Conservation (phyloP, 2,113 vertebrate genomes). For the Brienomyrus longianalis region DNA sequence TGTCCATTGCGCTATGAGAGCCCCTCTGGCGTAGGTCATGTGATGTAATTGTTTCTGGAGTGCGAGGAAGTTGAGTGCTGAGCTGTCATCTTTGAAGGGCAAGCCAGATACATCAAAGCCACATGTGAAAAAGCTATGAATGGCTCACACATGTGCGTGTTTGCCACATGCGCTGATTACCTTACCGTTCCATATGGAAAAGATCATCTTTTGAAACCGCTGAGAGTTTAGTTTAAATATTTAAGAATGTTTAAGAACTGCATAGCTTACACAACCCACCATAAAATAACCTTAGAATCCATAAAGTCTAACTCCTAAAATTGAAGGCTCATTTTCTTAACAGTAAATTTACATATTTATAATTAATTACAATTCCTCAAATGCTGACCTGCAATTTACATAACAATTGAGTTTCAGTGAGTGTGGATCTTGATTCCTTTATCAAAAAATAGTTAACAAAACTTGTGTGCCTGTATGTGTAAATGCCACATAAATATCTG, state of each 20-base stretch:
- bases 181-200: conserved; percentile 46
- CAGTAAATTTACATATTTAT: background rate
- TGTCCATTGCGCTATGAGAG: conserved; percentile 45
- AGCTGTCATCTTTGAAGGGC: conserved; percentile 12
- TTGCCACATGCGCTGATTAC: background rate
- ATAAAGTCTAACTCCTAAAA: background rate
- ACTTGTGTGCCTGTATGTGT: background rate
- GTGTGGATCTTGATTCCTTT: background rate
- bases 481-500: background rate
- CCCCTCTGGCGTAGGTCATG: conserved; percentile 41
- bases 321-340: background rate
- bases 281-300: background rate
- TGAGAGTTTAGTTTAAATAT: conserved; percentile 34
- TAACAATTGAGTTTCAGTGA: background rate
- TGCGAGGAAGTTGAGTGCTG: conserved; percentile 6
- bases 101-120: background rate
- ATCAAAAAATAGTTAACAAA: background rate
- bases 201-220: conserved; percentile 43
- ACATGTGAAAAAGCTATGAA: conserved; percentile 13
- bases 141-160: background rate
- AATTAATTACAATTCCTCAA: background rate
- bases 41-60: conserved; percentile 33
- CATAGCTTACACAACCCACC: conserved; percentile 26
- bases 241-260: conserved; percentile 36
- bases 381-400: background rate